phyloP scores from a whole-genome alignment of 2,797 vertebrate genomes.

The Harpagifer antarcticus region DNA sequence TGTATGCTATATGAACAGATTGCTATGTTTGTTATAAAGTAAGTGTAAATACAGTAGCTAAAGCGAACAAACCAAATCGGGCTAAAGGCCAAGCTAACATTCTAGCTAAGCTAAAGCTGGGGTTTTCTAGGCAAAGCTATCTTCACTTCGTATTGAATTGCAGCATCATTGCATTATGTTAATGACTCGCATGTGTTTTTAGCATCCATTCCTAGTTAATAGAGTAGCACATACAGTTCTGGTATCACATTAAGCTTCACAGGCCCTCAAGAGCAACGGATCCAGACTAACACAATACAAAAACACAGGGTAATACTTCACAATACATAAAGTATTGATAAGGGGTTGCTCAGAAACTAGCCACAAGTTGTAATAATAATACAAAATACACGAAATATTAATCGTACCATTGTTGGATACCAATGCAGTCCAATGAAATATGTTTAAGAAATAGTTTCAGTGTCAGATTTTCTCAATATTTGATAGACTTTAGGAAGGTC shows the following conservation, averaged over 20 bases:
- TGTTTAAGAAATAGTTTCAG: too few species aligned
- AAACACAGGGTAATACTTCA: not conserved
- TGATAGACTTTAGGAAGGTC: too few species aligned
- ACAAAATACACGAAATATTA: too few species aligned
- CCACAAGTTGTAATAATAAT: too few species aligned
- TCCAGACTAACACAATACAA: too few species aligned
- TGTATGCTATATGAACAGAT: rapidly evolving
- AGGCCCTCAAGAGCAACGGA: not conserved
- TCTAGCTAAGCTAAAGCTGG: constrained; percentile 1
- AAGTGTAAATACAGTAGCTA: not conserved
- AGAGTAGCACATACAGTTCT: not conserved
- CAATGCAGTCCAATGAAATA: too few species aligned
- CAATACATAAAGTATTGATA: not conserved
- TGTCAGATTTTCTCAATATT: too few species aligned
- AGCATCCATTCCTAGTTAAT: too few species aligned
- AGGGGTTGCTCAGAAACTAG: too few species aligned
- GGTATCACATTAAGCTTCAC: not conserved
- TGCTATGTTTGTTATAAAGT: rapidly evolving
- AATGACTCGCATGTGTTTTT: not conserved
- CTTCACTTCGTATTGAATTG: not conserved
- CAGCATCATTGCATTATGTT: not conserved
- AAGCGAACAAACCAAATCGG: not conserved
- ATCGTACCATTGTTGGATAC: too few species aligned
- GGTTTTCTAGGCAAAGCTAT: not conserved
- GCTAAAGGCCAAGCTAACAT: constrained; percentile 44